Evolutionary conservation across 23 tunicate species (phyloP).

Genomic region (Aplidium turbinatum): DNA sequence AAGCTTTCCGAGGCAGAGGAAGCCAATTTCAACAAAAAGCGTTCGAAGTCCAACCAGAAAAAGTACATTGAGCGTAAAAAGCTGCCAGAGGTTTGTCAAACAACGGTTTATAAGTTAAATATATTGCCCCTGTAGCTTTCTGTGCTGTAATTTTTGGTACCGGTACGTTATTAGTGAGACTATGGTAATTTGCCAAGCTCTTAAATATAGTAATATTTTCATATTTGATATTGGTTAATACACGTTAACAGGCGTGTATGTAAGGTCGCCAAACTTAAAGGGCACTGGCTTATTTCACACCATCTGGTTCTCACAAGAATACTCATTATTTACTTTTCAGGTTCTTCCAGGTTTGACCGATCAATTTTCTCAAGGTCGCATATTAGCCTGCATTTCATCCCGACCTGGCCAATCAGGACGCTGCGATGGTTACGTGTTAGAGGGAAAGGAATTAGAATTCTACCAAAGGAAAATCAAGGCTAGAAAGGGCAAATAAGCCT

Average conservation of each 20-base stretch:
- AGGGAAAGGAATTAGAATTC: constrained; percentile 85
- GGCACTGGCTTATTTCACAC: too few species aligned
- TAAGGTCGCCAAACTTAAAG: too few species aligned
- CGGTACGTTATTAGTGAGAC: too few species aligned
- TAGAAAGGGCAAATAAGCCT: constrained; percentile 52
- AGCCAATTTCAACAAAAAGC: constrained; percentile 52
- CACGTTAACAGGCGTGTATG: too few species aligned
- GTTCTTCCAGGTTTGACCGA: constrained; percentile 37
- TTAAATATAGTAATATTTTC: too few species aligned
- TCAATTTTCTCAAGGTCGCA: constrained; percentile 64
- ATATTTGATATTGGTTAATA: too few species aligned
- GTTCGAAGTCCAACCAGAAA: constrained; percentile 69
- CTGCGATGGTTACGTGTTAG: constrained; percentile 85
- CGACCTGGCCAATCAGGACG: constrained; percentile 88
- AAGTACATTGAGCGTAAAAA: constrained; percentile 75
- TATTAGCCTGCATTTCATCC: constrained; percentile 77
- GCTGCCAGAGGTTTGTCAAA: constrained; percentile 34
- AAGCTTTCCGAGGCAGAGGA: constrained; percentile 59
- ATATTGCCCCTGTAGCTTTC: too few species aligned
- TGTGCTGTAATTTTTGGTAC: too few species aligned
- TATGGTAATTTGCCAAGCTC: too few species aligned
- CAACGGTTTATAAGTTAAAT: too few species aligned
- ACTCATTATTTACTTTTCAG: constrained; percentile 1
- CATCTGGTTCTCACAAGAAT: too few species aligned
- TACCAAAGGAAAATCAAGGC: constrained; percentile 75